Conservation (phyloP, 2,888 invertebrate species). For the Argyresthia goedartella region DNA sequence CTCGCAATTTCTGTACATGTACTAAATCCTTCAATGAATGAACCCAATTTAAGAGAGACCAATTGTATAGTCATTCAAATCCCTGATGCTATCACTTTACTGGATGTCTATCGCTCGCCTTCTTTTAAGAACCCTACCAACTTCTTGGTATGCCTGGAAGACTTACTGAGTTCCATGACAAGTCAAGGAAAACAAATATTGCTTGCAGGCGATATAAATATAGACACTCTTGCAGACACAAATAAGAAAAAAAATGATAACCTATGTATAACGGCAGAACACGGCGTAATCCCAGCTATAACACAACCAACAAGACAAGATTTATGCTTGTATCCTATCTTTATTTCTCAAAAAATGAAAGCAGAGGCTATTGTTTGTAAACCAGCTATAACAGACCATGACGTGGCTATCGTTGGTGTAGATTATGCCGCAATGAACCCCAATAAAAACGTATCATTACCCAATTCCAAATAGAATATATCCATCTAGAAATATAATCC, state of each 20-base stretch:
- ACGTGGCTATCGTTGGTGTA: background rate
- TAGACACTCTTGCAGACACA: background rate
- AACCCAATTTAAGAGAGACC: background rate
- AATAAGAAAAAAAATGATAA: background rate
- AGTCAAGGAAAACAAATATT: background rate
- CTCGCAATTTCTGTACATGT: too few relatives aligned
- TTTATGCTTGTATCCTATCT: background rate
- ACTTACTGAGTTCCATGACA: background rate
- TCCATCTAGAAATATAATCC: too few relatives aligned
- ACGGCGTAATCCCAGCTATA: background rate
- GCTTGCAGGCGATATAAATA: constrained; percentile 1
- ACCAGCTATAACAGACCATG: background rate
- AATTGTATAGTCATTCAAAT: constrained; percentile 1
- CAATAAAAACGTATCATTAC: too few relatives aligned
- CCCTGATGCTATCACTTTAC: background rate
- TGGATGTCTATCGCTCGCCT: constrained; percentile 3
- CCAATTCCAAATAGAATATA: too few relatives aligned
- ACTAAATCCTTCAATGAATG: background rate
- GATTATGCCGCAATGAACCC: background rate
- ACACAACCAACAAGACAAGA: background rate
- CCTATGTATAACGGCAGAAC: constrained; percentile 1
- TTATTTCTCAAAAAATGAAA: background rate
- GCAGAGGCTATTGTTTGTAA: background rate
- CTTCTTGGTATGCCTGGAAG: constrained; percentile 1
- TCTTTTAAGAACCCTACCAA: background rate